Percentiles rank a stretch among this genome's conserved stretches.
Conservation (phyloP, 2,888 invertebrate genomes). For the Syritta pipiens region DNA sequence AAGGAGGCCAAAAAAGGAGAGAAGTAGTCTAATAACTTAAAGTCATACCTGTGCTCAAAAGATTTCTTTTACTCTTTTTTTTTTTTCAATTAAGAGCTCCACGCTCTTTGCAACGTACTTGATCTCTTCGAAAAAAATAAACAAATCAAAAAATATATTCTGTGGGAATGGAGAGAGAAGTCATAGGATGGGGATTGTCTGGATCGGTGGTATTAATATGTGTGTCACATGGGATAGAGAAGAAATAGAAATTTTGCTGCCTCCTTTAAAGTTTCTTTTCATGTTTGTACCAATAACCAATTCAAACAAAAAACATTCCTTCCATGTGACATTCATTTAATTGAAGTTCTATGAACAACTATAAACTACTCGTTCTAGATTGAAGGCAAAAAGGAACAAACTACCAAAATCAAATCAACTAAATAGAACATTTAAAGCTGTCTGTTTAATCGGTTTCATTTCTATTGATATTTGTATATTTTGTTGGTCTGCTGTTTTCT, state of each 20-base stretch:
- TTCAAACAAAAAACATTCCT: slow-evolving; percentile 56
- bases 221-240: slow-evolving; percentile 63
- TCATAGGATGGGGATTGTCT: slow-evolving; percentile 15
- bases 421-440: slow-evolving; percentile 67
- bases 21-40: slow-evolving; percentile 28
- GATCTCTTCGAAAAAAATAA: slow-evolving; percentile 32
- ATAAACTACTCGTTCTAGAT: slow-evolving; percentile 66
- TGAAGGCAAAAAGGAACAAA: slow-evolving; percentile 57
- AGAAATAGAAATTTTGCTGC: slow-evolving; percentile 54
- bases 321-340: slow-evolving; percentile 64
- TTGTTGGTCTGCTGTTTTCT: slow-evolving; percentile 42
- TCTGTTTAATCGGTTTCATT: slow-evolving; percentile 35
- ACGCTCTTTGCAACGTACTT: slow-evolving; percentile 2
- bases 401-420: slow-evolving; percentile 57
- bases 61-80: background rate
- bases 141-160: slow-evolving; percentile 29
- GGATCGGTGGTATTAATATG: slow-evolving; percentile 27
- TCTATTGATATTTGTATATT: background rate
- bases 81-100: no score
- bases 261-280: slow-evolving; percentile 55
- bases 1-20: slow-evolving; percentile 33
- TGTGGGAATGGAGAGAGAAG: slow-evolving; percentile 3
- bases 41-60: slow-evolving; percentile 40
- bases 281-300: slow-evolving; percentile 18
- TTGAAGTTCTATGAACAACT: slow-evolving; percentile 35